phyloP scores from a whole-genome alignment of 1,140 invertebrate genomes.

The Bradysia coprophila region DNA sequence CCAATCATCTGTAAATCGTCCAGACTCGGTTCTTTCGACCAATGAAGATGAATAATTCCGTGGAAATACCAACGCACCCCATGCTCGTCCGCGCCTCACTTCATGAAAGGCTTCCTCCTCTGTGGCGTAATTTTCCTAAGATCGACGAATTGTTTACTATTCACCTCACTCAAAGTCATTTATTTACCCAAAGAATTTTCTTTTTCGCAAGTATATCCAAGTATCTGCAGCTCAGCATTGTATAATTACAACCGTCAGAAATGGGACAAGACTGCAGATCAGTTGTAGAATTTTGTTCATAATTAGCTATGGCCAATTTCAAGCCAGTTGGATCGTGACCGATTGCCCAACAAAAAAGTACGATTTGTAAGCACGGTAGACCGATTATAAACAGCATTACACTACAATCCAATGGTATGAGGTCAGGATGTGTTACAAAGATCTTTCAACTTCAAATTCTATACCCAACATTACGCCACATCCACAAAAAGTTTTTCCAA shows the following conservation, averaged over 20 bases:
- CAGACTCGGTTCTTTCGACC: constrained; percentile 44
- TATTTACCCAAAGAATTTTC: constrained; percentile 36
- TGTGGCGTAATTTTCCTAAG: constrained; percentile 26
- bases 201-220: constrained; percentile 43
- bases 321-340: constrained; percentile 74
- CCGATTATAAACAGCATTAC: constrained; percentile 81
- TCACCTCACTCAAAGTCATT: constrained; percentile 8
- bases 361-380: constrained; percentile 78
- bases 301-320: constrained; percentile 68
- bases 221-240: constrained; percentile 56
- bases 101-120: constrained; percentile 41
- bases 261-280: constrained; percentile 29
- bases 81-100: constrained; percentile 53
- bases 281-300: constrained; percentile 43
- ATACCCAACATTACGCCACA: constrained; percentile 83
- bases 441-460: constrained; percentile 9
- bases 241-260: constrained; percentile 39
- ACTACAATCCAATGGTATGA: too few relatives aligned
- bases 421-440: too few relatives aligned
- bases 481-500: constrained; percentile 81
- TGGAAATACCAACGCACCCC: constrained; percentile 66
- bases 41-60: constrained; percentile 66
- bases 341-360: constrained; percentile 87
- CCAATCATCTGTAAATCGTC: constrained; percentile 43
- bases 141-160: constrained; percentile 10